phyloP scores from a whole-genome alignment of 2,888 invertebrate species.

The Callinectes sapidus region DNA sequence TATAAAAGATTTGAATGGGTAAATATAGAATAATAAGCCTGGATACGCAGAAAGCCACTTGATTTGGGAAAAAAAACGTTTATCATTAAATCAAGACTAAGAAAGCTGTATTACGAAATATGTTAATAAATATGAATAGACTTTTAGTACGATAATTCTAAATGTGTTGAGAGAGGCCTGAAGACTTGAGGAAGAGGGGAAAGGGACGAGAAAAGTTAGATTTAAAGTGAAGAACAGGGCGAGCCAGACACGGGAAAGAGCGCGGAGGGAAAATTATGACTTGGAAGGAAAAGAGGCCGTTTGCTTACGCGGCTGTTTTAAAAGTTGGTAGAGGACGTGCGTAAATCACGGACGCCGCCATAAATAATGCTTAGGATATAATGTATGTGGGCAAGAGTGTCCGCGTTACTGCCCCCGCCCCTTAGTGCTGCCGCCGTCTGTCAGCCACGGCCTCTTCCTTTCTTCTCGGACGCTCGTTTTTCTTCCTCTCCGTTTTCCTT shows the following conservation, averaged over 20 bases:
- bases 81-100: too few relatives aligned
- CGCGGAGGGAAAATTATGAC: neutral
- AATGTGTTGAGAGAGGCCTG: neutral
- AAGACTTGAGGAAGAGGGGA: neutral
- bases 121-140: too few relatives aligned
- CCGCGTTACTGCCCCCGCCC: neutral
- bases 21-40: too few relatives aligned
- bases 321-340: constrained; percentile 1
- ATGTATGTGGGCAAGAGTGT: neutral
- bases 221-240: neutral
- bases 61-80: too few relatives aligned
- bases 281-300: neutral
- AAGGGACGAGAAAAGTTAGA: neutral
- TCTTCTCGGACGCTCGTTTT: too few relatives aligned
- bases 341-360: constrained; percentile 1
- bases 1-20: too few relatives aligned
- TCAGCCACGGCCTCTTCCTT: too few relatives aligned
- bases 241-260: neutral
- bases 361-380: constrained; percentile 2
- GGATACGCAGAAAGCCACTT: too few relatives aligned
- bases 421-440: neutral
- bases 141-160: too few relatives aligned
- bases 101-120: too few relatives aligned
- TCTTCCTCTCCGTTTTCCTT: too few relatives aligned
- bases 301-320: constrained; percentile 10